Base-by-base conservation (phyloP, 2,888 invertebrate genomes). In the Tromatobia lineatoria region DNA sequence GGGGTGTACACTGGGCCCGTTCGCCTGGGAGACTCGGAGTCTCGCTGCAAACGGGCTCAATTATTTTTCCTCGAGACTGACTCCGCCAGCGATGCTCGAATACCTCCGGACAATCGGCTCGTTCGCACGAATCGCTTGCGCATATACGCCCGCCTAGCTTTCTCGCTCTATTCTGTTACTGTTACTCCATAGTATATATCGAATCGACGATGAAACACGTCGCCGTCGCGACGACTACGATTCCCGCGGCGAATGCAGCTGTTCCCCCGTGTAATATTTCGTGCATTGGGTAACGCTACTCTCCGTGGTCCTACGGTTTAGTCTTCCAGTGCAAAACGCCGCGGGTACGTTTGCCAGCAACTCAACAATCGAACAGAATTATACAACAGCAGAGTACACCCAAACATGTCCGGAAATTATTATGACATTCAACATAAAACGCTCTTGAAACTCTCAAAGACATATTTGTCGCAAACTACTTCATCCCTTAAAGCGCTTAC, bases 21-120 rank as follows among this genome's bases (percentile, higher is more conserved):
- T 20, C 3, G 67, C 34, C 45, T 59, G 15, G 57, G 38, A 50
- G 57, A 57, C 71, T 52, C 66, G 47, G 20, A 34, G 67, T 42
- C 67, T 52, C 54, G 61, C 45, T 38, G 52, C 29, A 82, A 80
- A 83, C 67, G 84, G 74, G 76, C 88, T 88, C 91, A 93, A 93
- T 93, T 93, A 93, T 93, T 92, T 93, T 93, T 93, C 93, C 93
- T 92, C 88, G 89, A 92, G 92, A 93, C 84, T 90, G 92, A 91
- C 88, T 91, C 77, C 80, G 82, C 79, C 64, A 74, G 61, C 88
- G 87, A 88, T 90, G 91, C 91, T 90, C 88, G 90, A 90, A 89
- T 92, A 92, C 91, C 90, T 91, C 90, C 88, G 93, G 89, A 93
- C 92, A 93, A 93, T 93, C 89, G 90, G 71, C 85, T 86, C 85